Base-by-base conservation (phyloP, 1,140 invertebrate species). In the Thaumetopoea pityocampa region DNA sequence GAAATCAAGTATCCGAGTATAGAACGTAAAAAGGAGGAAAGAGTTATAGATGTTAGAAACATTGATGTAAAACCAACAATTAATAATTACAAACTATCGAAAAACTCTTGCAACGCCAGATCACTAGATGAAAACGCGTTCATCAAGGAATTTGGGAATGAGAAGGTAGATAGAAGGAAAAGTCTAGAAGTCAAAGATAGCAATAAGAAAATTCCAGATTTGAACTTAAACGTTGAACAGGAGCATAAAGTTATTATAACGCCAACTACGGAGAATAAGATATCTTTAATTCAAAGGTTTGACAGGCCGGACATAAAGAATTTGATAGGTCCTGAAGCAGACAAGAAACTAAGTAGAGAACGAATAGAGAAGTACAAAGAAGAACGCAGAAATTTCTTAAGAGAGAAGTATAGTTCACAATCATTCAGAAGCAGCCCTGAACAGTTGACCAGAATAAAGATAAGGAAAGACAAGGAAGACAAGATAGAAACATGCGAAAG, bases 311-410 rank as follows among this genome's bases (percentile, higher is more conserved):
- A 76, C 17, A 77, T 82, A 2, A 89, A 88, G 41, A 86, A 84
- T 29, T 8, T 78, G 0, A 64, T 81, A 64, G 82, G 56, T 49
- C 67, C 87, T 67, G 88, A 89, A 58, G 65, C 66, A 10, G 85
- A 81, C 16, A 88, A 87, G 20, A 87, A 89, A 56, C 52, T 90
- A 3, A 90, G 92, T 45, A 77, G 92, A 14, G 92, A 94, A 64
- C 78, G 94, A 23, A 96, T 96, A 49, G 94, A 96, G 71, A 92
- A 93, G 65, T 96, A 96, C 66, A 97, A 97, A 84, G 94, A 96
- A 69, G 95, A 96, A 67, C 85, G 95, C n/a, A 86, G 95, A 35
- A 92, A 90, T 34, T 94, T 94, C 61, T 70, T 97, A 10, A 88
- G 94, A 15, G 94, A 96, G 62, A 96, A 96, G 73, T 94, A 94